phyloP scores from a whole-genome alignment of 2,888 invertebrate genomes.

The Brachynemurus nebulosus region DNA sequence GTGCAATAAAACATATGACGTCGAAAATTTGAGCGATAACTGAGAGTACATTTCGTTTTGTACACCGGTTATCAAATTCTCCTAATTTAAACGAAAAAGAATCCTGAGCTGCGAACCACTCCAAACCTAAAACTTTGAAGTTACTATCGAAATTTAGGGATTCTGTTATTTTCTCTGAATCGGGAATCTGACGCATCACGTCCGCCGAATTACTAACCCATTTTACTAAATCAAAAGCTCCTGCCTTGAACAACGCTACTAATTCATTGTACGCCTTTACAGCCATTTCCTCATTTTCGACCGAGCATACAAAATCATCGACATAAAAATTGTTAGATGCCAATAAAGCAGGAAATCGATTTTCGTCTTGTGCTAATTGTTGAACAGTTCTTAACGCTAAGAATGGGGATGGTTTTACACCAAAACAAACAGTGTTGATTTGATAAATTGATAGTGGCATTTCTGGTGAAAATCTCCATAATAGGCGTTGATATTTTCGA shows the following conservation, averaged over 20 bases:
- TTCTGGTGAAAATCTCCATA: conserved; percentile 7
- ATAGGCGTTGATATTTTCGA: conserved; percentile 10
- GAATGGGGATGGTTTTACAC: conserved; percentile 10
- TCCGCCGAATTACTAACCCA: conserved; percentile 8
- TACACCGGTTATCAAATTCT: too few species aligned
- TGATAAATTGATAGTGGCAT: conserved; percentile 4
- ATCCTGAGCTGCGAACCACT: neutral
- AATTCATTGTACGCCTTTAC: neutral
- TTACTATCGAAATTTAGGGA: neutral
- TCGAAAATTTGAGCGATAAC: too few species aligned
- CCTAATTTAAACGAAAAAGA: too few species aligned
- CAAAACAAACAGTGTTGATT: conserved; percentile 11
- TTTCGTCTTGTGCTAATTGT: conserved; percentile 10
- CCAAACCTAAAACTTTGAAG: conserved; percentile 1
- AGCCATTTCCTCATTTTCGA: conserved; percentile 4
- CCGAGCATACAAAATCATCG: conserved; percentile 10
- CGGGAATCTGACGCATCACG: conserved; percentile 4
- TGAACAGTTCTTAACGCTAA: conserved; percentile 10
- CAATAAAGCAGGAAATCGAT: neutral
- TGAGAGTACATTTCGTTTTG: too few species aligned
- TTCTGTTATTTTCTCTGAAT: neutral
- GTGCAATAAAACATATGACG: too few species aligned
- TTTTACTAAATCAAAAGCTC: conserved; percentile 9
- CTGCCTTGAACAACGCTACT: conserved; percentile 2
- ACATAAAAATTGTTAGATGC: conserved; percentile 7